Base-by-base conservation (phyloP, 2,113 vertebrate genomes). In the Rhagologus leucostigma region DNA sequence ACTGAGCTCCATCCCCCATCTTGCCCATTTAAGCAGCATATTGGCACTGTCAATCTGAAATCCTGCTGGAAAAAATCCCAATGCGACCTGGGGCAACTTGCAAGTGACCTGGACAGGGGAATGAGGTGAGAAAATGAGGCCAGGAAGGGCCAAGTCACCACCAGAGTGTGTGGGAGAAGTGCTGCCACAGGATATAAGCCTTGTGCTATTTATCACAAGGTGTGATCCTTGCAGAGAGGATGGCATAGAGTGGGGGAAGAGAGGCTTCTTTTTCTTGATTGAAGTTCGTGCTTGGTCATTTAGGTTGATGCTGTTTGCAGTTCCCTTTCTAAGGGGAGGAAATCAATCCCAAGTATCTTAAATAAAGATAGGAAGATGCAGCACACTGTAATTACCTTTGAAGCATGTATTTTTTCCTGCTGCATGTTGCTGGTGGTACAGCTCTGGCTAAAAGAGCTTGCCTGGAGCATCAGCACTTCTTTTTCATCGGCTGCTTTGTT, bases 401-500 rank as follows among this genome's bases (percentile, higher is more conserved):
- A 93, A 82, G 30, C 9, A 16, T 52, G 16, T 42, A 16, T 49
- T 83, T 93, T 94, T 84, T 92, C 6, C 37, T 35, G 23, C 35
- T 75, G 32, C 39, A 73, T 1, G 3, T 37, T 88, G 47, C 33
- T 89, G 15, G 60, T 84, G 35, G 19, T 82, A 87, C 46, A 53
- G 29, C 16, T 91, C 50, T 65, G 26, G 60, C 74, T 95, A 44
- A 85, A 96, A 83, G 27, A 52, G 33, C 46, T 88, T 91, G 82
- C 78, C 89, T 95, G 63, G 74, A 94, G 78, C 87, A 74, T 56
- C 49, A 94, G 67, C 30, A 55, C 62, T 96, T 89, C 62, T 84
- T 93, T 96, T 96, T 89, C 42, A 91, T 96, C 91, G 89, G 69
- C 87, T 83, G 32, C 81, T 97, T 96, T 95, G 87, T 79, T 95